Percentiles rank a stretch among this genome's conserved stretches.
phyloP scores from a whole-genome alignment of 2,113 vertebrate genomes.

The Calidris pugnax region DNA sequence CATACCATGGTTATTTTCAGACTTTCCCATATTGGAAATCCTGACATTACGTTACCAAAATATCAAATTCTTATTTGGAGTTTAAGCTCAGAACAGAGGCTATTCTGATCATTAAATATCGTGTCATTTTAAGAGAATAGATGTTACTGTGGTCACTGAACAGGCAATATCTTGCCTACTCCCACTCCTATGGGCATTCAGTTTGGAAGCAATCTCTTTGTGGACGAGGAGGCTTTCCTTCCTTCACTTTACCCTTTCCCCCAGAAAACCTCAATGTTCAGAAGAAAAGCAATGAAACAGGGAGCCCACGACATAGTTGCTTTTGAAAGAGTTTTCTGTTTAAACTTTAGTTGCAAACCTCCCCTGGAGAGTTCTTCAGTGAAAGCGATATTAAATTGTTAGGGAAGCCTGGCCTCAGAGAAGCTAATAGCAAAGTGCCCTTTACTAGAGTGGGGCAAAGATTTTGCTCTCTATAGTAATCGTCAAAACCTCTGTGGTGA shows the following conservation, averaged over 20 bases:
- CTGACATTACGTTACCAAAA: not conserved
- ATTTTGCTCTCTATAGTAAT: not conserved
- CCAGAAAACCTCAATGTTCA: accelerated
- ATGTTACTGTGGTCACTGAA: not conserved
- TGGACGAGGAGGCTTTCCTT: not conserved
- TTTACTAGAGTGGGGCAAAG: not conserved
- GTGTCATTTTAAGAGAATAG: not conserved
- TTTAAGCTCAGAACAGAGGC: not conserved
- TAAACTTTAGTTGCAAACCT: not conserved
- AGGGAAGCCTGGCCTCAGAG: not conserved
- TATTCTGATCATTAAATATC: not conserved
- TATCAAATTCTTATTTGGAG: not conserved
- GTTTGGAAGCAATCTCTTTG: not conserved
- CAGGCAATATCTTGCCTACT: not conserved
- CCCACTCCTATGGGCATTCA: not conserved
- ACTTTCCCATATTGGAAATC: not conserved
- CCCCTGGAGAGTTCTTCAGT: not conserved
- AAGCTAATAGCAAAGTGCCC: not conserved
- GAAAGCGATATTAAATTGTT: not conserved
- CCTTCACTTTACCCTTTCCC: not conserved
- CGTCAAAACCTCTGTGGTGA: not conserved
- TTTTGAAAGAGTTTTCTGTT: not conserved
- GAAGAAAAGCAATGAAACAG: not conserved
- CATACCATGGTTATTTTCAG: accelerated
- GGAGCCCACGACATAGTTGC: not conserved